Evolutionary conservation across 2,797 vertebrate species (phyloP).

Genomic region (Chloroceryle inda): DNA sequence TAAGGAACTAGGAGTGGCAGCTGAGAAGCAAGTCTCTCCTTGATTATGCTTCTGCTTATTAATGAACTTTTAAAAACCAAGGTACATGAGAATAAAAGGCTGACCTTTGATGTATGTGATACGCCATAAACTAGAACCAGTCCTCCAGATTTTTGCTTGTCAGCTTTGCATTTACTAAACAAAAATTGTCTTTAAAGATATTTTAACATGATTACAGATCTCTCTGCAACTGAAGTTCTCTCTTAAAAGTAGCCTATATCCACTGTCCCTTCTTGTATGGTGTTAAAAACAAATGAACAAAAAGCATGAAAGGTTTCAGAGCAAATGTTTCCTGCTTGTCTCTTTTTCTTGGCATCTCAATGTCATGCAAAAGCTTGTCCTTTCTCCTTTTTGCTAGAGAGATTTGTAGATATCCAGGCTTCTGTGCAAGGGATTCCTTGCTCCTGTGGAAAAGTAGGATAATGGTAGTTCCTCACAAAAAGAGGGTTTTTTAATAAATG

Average conservation of each 20-base stretch:
- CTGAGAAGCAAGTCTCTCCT: background rate
- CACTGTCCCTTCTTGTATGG: background rate
- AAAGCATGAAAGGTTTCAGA: background rate
- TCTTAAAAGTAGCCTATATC: background rate
- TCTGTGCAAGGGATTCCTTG: background rate
- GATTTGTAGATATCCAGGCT: background rate
- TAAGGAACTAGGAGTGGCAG: background rate
- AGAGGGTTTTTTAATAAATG: background rate
- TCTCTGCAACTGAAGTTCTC: background rate
- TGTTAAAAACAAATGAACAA: background rate
- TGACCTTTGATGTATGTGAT: constrained; percentile 44
- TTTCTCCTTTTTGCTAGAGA: background rate
- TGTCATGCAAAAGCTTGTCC: background rate
- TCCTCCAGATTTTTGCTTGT: constrained; percentile 23
- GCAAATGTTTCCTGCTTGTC: background rate
- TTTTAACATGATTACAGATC: background rate
- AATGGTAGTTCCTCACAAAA: background rate
- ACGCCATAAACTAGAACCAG: constrained; percentile 58
- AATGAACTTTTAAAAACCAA: constrained; percentile 41
- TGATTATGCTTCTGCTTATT: constrained; percentile 36
- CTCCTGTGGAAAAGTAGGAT: background rate
- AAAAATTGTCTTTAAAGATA: constrained; percentile 36
- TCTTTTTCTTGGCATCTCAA: background rate
- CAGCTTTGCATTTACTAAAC: constrained; percentile 26
- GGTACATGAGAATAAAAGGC: background rate